Conservation (phyloP, 2,797 vertebrate genomes). For the Acanthurus tractus region DNA sequence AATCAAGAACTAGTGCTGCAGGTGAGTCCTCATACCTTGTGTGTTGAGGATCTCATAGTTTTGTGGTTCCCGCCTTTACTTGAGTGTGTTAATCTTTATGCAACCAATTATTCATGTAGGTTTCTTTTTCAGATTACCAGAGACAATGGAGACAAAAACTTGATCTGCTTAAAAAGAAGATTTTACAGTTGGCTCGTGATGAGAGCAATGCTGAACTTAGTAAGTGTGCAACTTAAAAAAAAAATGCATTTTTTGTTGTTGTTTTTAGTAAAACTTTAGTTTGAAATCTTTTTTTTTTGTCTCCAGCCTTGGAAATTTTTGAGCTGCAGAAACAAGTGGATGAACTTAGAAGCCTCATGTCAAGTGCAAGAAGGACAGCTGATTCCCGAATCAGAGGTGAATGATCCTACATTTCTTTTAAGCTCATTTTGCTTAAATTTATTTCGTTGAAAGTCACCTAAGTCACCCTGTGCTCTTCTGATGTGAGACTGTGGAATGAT, state of each 20-base stretch:
- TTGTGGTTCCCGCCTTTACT: not conserved
- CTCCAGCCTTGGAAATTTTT: slow-evolving; percentile 65
- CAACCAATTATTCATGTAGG: not conserved
- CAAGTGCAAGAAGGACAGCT: accelerated
- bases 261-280: not conserved
- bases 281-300: not conserved
- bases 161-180: slow-evolving; percentile 50
- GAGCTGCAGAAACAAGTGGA: slow-evolving; percentile 15
- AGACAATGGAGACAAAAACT: not conserved
- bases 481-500: not conserved
- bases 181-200: slow-evolving; percentile 12
- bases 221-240: slow-evolving; percentile 28
- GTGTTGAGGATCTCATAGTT: not conserved
- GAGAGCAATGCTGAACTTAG: slow-evolving; percentile 46
- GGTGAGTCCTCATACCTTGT: slow-evolving; percentile 30
- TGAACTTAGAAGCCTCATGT: accelerated
- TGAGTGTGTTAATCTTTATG: not conserved
- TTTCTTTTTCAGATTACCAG: slow-evolving; percentile 37
- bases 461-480: not conserved
- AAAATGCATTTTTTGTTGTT: not conserved
- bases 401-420: not conserved
- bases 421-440: not conserved
- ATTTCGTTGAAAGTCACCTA: not conserved
- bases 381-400: slow-evolving; percentile 43
- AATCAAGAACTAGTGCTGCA: not conserved